Base-by-base conservation (phyloP, 1,140 invertebrate species). In the Ditylenchus dipsaci region DNA sequence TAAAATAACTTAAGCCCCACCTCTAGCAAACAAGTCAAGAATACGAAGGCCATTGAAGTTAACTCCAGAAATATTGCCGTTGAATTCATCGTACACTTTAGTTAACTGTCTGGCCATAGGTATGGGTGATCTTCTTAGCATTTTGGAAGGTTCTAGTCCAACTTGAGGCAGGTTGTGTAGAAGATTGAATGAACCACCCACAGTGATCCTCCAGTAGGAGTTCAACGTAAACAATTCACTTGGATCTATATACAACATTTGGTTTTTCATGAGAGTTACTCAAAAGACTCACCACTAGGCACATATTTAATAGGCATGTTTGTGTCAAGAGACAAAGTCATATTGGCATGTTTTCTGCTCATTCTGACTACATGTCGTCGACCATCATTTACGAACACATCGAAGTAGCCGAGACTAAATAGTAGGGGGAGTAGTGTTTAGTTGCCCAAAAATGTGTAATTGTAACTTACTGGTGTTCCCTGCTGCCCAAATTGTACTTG, bases 11-110 rank as follows among this genome's bases (percentile, higher is more conserved):
- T 13, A 68, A 30, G 30, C 61, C 21, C 53, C 23, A 80, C 77
- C 77, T 60, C 71, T 65, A 23, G 76, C 79, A 56, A 75, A 78
- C 11, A 81, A 61, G 56, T 79, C 72, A 21, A 79, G 65, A 56
- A 79, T 60, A 30, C 57, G 56, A 15, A 81, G 27, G 19, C 79
- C 79, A 68, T 79, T 79, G 62, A 78, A 82, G 66, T 78, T 79
- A 45, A 79, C 67, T 27, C 77, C 77, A n/a, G 76, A 63, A 23
- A 79, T 77, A 38, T 68, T 65, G 17, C 77, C 77, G 15, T 58
- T 45, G 43, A 80, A 79, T 23, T 78, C 72, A 57, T 79, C 79
- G 30, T 69, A 81, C 13, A 81, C 63, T 33, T 71, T 30, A 1
- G 9, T 26, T 17, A 21, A 23, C 53, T 59, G 19, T 19, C 69